Evolutionary conservation across 2,113 vertebrate species (phyloP), one percentile per base, ranked within the genome.

Genomic region (Eulemur rufifrons): DNA sequence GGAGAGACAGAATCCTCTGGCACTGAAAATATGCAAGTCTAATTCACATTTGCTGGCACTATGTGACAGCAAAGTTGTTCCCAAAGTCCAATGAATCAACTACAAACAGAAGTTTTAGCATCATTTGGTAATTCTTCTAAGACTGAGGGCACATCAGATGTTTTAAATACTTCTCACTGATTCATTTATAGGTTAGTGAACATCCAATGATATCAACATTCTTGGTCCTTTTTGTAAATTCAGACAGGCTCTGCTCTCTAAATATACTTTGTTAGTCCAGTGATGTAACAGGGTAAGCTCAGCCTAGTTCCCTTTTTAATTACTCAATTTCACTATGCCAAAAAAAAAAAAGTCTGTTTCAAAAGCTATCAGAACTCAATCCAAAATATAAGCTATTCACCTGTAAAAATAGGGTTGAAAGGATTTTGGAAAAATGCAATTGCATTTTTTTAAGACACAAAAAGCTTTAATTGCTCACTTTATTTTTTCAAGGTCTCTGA

Each of bases 401-500:
- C 78, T 89, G 97, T 90, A 96, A 97, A 98, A 98, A 96, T 96
- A 97, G 69, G 74, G 86, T 93, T 96, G 93, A 95, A 61, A 74
- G 89, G 92, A 95, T 97, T 97, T 96, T 77, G 23, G 74, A 91
- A 89, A 97, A 97, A 97, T 92, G 94, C 68, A 96, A 97, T 96
- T 87, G 81, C n/a, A 39, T 85, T 85, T 96, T 97, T 95, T 93
- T 85, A 95, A 97, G 17, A 34, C 32, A 83, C 25, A 96, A 78
- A 83, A 94, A 92, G 81, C 12, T 96, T 97, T 97, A 98, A 97
- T 97, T 86, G 86, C 95, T 97, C 34, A 15, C 86, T 97, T 97
- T 96, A 96, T 95, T 98, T 98, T 98, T 95, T 88, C 89, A 98
- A 97, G 96, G 50, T 94, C 97, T 97, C 86, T 95, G 29, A 95